phyloP scores from a whole-genome alignment of 2,797 vertebrate genomes.

The Labroides dimidiatus region DNA sequence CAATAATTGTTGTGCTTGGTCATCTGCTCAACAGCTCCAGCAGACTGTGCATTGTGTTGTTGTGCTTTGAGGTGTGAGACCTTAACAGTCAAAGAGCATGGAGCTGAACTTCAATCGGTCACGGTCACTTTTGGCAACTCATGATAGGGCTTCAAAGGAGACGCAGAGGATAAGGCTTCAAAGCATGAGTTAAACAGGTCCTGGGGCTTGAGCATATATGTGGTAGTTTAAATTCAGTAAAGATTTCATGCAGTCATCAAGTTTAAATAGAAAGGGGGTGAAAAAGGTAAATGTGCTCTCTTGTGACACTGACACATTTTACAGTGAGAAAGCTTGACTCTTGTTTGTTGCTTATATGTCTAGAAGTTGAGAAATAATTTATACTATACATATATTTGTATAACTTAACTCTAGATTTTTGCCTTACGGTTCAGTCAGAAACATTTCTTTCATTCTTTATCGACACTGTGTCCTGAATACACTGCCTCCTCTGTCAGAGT shows the following conservation, averaged over 20 bases:
- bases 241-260: constrained; percentile 41
- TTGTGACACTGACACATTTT: neutral
- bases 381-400: too few species aligned
- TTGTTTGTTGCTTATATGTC: neutral
- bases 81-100: constrained; percentile 14
- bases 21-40: constrained; percentile 15
- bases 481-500: constrained; percentile 1
- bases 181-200: constrained; percentile 40
- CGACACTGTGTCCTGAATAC: constrained; percentile 2
- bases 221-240: neutral
- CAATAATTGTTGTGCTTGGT: constrained; percentile 13
- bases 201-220: constrained; percentile 32
- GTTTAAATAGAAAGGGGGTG: constrained; percentile 17
- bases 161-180: constrained; percentile 34
- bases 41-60: constrained; percentile 24
- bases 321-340: neutral
- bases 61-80: constrained; percentile 35
- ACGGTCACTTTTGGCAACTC: constrained; percentile 48
- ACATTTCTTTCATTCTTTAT: neutral
- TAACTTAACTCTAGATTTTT: too few species aligned
- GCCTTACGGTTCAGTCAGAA: neutral
- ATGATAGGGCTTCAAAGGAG: constrained; percentile 63
- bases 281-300: constrained; percentile 14
- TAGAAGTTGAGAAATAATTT: neutral
- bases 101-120: constrained; percentile 42